Conservation (phyloP, 2,888 invertebrate genomes). For the Pseudoips prasinana region DNA sequence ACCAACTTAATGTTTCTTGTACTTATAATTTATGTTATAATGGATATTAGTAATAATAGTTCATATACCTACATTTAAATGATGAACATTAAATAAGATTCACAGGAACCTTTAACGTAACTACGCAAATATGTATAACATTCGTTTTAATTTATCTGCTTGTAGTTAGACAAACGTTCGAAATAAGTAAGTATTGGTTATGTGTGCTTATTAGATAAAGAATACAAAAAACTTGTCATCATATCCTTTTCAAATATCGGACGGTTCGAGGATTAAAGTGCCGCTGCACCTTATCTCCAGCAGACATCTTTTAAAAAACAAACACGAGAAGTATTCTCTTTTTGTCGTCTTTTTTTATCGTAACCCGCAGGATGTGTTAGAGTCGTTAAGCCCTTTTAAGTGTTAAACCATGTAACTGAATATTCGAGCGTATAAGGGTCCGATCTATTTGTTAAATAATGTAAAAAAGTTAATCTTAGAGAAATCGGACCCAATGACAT, state of each 20-base stretch:
- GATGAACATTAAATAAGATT: no score
- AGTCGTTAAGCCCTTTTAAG: slow-evolving; percentile 82
- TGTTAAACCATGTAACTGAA: slow-evolving; percentile 83
- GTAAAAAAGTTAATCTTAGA: slow-evolving; percentile 78
- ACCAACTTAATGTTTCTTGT: no score
- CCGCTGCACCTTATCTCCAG: slow-evolving; percentile 76
- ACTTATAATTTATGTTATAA: no score
- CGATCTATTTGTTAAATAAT: slow-evolving; percentile 81
- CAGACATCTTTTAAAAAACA: slow-evolving; percentile 82
- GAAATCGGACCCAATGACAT: slow-evolving; percentile 79
- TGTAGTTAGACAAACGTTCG: slow-evolving; percentile 36
- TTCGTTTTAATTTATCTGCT: slow-evolving; percentile 36
- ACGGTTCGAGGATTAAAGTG: slow-evolving; percentile 78
- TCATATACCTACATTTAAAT: no score
- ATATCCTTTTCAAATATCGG: slow-evolving; percentile 82
- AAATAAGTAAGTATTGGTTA: slow-evolving; percentile 60
- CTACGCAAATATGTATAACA: slow-evolving; percentile 22
- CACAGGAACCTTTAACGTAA: slow-evolving; percentile 21
- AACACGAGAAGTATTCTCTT: slow-evolving; percentile 77
- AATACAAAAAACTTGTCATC: slow-evolving; percentile 78
- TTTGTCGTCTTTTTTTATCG: slow-evolving; percentile 78
- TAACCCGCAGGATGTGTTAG: slow-evolving; percentile 82
- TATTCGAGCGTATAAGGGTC: slow-evolving; percentile 78
- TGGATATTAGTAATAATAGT: no score
- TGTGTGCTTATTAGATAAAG: slow-evolving; percentile 74